Percentiles rank a stretch among this genome's conserved stretches.
Evolutionary conservation across 2,888 invertebrate genomes (phyloP).

Genomic region (Cataglyphis rosenhaueri): DNA sequence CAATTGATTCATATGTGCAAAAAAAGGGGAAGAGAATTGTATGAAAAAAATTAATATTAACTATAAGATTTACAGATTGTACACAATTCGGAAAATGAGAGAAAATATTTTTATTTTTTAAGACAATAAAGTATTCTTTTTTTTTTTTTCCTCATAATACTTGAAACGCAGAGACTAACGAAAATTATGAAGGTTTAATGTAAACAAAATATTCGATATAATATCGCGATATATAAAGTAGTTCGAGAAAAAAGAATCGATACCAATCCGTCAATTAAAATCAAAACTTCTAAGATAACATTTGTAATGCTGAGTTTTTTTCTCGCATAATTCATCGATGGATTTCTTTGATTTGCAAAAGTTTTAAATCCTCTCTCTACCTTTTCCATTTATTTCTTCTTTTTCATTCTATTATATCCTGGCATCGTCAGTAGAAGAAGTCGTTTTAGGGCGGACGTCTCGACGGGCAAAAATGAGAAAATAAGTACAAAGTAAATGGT

Average conservation of each 20-base stretch:
- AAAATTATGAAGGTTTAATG: neutral
- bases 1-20: neutral
- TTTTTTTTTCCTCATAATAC: neutral
- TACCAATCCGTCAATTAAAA: neutral
- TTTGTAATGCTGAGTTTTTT: neutral
- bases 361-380: slow-evolving; percentile 23
- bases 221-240: neutral
- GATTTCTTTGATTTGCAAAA: neutral
- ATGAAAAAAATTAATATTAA: neutral
- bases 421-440: slow-evolving; percentile 53
- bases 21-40: too few species aligned
- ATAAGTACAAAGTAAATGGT: slow-evolving; percentile 72
- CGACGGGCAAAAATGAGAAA: slow-evolving; percentile 74
- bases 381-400: slow-evolving; percentile 20
- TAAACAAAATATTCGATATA: neutral
- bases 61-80: neutral
- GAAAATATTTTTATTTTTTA: neutral
- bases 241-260: neutral
- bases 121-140: neutral
- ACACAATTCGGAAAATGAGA: neutral
- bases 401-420: slow-evolving; percentile 12
- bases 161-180: neutral
- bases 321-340: neutral
- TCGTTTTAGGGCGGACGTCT: slow-evolving; percentile 44
- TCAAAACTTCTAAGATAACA: neutral